Evolutionary conservation across 1,140 invertebrate genomes (phyloP).

Genomic region (Holotrichia oblita): DNA sequence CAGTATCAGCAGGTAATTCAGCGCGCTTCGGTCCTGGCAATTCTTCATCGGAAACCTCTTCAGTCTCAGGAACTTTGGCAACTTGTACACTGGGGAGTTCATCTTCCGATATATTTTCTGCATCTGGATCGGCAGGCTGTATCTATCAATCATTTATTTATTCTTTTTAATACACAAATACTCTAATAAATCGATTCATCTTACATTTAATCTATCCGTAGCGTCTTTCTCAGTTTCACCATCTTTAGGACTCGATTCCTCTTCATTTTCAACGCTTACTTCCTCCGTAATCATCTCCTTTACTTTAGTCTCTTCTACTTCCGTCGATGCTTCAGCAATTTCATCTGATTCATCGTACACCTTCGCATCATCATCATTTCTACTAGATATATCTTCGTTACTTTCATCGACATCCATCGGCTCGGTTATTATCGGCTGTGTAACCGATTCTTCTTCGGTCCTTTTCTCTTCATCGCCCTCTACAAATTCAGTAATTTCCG

Average conservation of each 20-base stretch:
- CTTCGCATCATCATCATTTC: slow-evolving; percentile 38
- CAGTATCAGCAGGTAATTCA: slow-evolving; percentile 81
- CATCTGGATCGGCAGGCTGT: slow-evolving; percentile 66
- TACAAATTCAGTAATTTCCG: slow-evolving; percentile 50
- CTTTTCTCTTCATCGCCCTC: slow-evolving; percentile 49
- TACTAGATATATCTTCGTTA: background rate
- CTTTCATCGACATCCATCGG: background rate
- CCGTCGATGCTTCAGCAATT: slow-evolving; percentile 42
- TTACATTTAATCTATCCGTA: slow-evolving; percentile 1
- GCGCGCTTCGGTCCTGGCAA: slow-evolving; percentile 77
- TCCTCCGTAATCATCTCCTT: background rate
- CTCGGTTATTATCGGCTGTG: background rate
- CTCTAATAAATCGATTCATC: background rate
- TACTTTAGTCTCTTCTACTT: background rate
- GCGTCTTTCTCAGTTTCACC: background rate
- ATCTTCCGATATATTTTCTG: slow-evolving; percentile 76
- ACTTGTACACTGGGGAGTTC: slow-evolving; percentile 65
- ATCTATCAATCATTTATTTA: background rate
- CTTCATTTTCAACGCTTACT: background rate
- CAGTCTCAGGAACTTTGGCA: slow-evolving; percentile 67
- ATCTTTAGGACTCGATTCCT: slow-evolving; percentile 50
- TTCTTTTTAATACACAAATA: too few relatives aligned
- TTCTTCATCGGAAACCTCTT: slow-evolving; percentile 79
- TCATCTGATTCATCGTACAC: slow-evolving; percentile 44
- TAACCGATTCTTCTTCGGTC: background rate